These are phyloP conservation scores for Labeo rohita DNA, from an alignment of 2,113 vertebrate genomes.

Conservation along the genomic window DNA sequence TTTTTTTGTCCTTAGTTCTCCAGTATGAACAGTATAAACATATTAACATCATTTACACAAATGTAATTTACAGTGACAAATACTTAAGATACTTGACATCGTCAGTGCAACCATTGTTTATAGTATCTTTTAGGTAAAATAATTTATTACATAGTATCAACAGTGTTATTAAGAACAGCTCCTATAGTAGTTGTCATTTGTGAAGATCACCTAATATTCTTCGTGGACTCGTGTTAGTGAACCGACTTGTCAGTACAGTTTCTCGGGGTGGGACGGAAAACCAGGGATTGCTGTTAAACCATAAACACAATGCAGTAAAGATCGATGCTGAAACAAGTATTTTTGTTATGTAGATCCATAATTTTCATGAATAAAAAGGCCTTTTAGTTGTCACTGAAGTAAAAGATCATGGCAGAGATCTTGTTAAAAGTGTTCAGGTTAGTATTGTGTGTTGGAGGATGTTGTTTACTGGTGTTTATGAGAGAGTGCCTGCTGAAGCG, in stretches of 20 bases:
- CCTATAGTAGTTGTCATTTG: background rate
- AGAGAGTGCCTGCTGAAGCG: slow-evolving; percentile 56
- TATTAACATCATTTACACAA: slow-evolving; percentile 26
- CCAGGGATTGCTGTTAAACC: background rate
- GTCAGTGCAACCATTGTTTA: background rate
- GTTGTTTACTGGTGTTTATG: slow-evolving; percentile 27
- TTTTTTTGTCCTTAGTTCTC: slow-evolving; percentile 50
- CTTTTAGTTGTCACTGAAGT: background rate
- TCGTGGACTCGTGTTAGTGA: background rate
- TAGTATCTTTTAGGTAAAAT: background rate
- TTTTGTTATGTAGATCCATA: background rate
- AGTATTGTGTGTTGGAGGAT: background rate
- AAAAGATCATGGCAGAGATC: background rate
- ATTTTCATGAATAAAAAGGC: background rate
- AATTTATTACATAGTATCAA: background rate
- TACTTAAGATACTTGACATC: background rate
- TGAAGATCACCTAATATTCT: background rate
- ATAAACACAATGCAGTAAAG: background rate
- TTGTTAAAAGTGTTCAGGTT: background rate
- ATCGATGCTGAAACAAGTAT: background rate
- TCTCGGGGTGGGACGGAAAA: background rate
- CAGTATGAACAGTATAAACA: slow-evolving; percentile 47
- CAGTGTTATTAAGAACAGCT: background rate
- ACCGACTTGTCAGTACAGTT: background rate
- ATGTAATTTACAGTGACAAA: slow-evolving; percentile 3